phyloP scores from a whole-genome alignment of 2,113 vertebrate genomes.

The Hiodon alosoides region DNA sequence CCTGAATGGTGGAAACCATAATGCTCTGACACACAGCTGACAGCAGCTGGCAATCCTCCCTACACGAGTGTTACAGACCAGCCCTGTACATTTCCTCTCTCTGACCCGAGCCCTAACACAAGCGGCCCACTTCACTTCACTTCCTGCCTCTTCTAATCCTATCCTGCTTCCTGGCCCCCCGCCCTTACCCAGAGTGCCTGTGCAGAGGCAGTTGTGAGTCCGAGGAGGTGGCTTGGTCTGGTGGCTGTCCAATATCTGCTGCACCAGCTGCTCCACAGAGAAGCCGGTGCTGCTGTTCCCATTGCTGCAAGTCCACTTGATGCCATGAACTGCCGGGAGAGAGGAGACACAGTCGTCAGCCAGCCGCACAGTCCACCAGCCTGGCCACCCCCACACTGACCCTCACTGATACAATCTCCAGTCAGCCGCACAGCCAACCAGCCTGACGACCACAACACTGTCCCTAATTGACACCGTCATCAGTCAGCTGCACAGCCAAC shows the following conservation, averaged over 20 bases:
- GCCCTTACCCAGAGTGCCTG: constrained; percentile 91
- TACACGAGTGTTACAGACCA: not conserved
- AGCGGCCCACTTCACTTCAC: constrained; percentile 14
- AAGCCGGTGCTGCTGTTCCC: constrained; percentile 98
- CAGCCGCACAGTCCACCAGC: constrained; percentile 40
- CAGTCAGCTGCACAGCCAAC: no score
- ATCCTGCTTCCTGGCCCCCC: constrained; percentile 11
- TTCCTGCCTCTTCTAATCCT: constrained; percentile 21
- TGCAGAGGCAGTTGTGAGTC: constrained; percentile 99
- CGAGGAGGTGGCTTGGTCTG: constrained; percentile 98
- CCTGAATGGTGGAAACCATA: no score
- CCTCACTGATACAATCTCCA: no score
- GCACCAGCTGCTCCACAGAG: constrained; percentile 98
- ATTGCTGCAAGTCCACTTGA: constrained; percentile 99
- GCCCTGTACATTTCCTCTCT: constrained; percentile 6
- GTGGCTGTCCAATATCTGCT: constrained; percentile 99
- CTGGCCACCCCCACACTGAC: no score
- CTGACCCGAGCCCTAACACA: constrained; percentile 47
- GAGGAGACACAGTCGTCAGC: constrained; percentile 68
- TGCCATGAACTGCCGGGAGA: constrained; percentile 91
- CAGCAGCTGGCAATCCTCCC: no score
- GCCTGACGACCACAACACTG: no score
- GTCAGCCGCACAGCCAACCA: no score
- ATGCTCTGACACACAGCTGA: no score
- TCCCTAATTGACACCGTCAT: no score